Conservation (phyloP, 2,113 vertebrate genomes). For the Tupaia chinensis region DNA sequence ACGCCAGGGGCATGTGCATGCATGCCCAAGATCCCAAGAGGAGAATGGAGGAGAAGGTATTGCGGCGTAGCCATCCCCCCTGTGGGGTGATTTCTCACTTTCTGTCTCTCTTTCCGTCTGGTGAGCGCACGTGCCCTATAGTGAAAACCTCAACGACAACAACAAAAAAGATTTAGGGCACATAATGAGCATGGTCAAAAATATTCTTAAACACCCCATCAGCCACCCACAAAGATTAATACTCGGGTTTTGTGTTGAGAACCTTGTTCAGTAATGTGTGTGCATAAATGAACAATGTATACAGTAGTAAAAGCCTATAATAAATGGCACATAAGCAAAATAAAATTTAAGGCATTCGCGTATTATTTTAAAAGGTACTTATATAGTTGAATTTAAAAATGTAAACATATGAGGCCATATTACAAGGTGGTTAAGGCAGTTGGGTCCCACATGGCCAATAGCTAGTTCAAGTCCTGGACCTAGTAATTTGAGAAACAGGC, state of each 20-base stretch:
- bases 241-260: background rate
- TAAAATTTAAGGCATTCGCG: slow-evolving; percentile 45
- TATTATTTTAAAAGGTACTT: slow-evolving; percentile 35
- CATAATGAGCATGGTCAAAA: background rate
- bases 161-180: background rate
- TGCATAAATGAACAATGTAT: background rate
- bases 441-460: too few relatives aligned
- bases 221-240: background rate
- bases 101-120: too few relatives aligned
- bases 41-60: too few relatives aligned
- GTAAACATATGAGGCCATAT: background rate
- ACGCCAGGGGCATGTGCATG: too few relatives aligned
- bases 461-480: too few relatives aligned
- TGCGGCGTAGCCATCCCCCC: too few relatives aligned
- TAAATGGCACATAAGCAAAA: background rate
- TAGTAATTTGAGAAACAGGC: too few relatives aligned
- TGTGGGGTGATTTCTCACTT: too few relatives aligned
- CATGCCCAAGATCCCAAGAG: too few relatives aligned
- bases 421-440: too few relatives aligned
- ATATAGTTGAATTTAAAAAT: slow-evolving; percentile 29
- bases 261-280: background rate
- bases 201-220: background rate
- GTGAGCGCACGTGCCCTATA: too few relatives aligned
- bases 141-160: too few relatives aligned
- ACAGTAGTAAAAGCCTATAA: background rate